Base-by-base conservation (phyloP, 2,113 vertebrate species). In the Zapornia atra region DNA sequence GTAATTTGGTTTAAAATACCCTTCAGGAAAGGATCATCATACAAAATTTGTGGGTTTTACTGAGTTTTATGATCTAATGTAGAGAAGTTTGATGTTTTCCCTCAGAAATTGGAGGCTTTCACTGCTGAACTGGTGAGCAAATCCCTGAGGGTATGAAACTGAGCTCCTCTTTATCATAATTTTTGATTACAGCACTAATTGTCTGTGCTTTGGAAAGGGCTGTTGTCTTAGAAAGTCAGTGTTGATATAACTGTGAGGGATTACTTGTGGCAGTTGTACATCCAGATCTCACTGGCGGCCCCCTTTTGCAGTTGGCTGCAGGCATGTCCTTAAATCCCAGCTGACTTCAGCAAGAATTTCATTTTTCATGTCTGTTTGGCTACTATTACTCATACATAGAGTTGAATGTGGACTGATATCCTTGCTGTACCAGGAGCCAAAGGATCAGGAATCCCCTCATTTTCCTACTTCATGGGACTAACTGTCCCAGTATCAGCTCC, bases 351-450 rank as follows among this genome's bases (percentile, higher is more conserved):
- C 59, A 95, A 77, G 86, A 77, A 6, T 5, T 19, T 38, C 31
- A 31, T 65, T 93, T 93, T 86, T 66, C 28, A 20, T 20, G 6
- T 14, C 13, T 48, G 20, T 71, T 80, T 18, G 24, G 38, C 36
- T 82, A 21, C 42, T 53, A 0, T 34, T 51, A 3, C 22, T 69
- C 6, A 6, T 28, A 2, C 1, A 14, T 8, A 5, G 4, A 12
- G 17, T 7, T 77, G 68, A 77, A 54, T 59, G 68, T n/a, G 86
- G 71, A 24, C 14, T 22, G 29, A n/a, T 34, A 17, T 2, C 16
- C 25, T 72, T 22, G 17, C 34, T 82, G 19, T 31, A 9, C 7
- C 0, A 1, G 34, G 44, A 77, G 31, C 54, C 10, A 4, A 66
- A 59, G 40, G 12, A 71, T 26, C 65, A 25, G 15, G 40, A 40